Evolutionary conservation across 2,888 invertebrate species (phyloP).

Genomic region (Trissonchulus latispiculum): DNA sequence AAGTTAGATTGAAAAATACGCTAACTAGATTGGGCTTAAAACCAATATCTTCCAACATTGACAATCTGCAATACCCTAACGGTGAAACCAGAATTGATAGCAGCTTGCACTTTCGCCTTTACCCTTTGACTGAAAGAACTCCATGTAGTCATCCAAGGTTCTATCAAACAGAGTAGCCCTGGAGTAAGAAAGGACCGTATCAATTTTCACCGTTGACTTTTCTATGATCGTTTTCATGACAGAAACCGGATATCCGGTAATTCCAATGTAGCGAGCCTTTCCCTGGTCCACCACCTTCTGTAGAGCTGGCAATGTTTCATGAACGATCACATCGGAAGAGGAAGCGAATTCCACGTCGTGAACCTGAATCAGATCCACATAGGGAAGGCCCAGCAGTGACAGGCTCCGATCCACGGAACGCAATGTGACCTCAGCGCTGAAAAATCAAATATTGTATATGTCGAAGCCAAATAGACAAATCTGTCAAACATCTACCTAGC

Average conservation of each 20-base stretch:
- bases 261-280: slow-evolving; percentile 65
- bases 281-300: slow-evolving; percentile 60
- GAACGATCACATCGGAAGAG: slow-evolving; percentile 58
- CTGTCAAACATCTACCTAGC: too few relatives aligned
- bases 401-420: slow-evolving; percentile 67
- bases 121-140: slow-evolving; percentile 60
- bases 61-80: too few relatives aligned
- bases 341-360: slow-evolving; percentile 81
- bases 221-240: slow-evolving; percentile 57
- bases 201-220: slow-evolving; percentile 55
- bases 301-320: slow-evolving; percentile 74
- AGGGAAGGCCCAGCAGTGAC: slow-evolving; percentile 60
- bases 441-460: too few relatives aligned
- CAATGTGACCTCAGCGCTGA: slow-evolving; percentile 59
- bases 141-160: slow-evolving; percentile 60
- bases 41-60: too few relatives aligned
- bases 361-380: slow-evolving; percentile 81
- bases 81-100: too few relatives aligned
- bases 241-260: slow-evolving; percentile 69
- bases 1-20: too few relatives aligned
- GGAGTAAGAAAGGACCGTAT: slow-evolving; percentile 64
- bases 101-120: too few relatives aligned
- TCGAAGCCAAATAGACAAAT: too few relatives aligned
- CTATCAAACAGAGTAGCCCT: slow-evolving; percentile 70
- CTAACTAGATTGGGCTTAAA: too few relatives aligned